phyloP scores from a whole-genome alignment of 2,113 vertebrate species.

The Apodemus sylvaticus region DNA sequence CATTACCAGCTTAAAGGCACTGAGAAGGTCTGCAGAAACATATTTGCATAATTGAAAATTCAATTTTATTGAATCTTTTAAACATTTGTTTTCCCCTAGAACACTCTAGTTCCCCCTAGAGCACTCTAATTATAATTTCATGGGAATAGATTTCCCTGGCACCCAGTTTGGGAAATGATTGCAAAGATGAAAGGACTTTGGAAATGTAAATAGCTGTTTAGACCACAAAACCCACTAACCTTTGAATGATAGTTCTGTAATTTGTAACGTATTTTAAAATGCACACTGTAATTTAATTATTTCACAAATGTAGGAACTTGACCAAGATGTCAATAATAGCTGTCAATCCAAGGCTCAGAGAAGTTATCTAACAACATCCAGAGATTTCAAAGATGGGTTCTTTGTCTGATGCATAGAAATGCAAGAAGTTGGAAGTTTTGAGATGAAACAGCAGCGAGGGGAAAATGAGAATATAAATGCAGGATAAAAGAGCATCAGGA shows the following conservation, averaged over 20 bases:
- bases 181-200: not conserved
- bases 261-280: conserved; percentile 28
- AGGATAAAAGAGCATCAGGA: not conserved
- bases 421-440: not conserved
- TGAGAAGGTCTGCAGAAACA: conserved; percentile 46
- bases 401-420: not conserved
- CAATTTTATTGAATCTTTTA: conserved; percentile 21
- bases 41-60: conserved; percentile 26
- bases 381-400: not conserved
- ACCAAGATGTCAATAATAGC: not conserved
- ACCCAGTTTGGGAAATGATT: conserved; percentile 27
- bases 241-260: conserved; percentile 4
- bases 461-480: not conserved
- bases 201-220: conserved; percentile 33
- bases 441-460: not conserved
- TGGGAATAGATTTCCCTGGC: not conserved
- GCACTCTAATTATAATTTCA: conserved; percentile 26
- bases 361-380: not conserved
- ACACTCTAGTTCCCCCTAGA: not conserved
- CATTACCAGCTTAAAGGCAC: conserved; percentile 38
- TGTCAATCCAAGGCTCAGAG: not conserved
- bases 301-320: not conserved
- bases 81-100: not conserved
- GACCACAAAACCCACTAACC: not conserved
- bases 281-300: not conserved